These are phyloP conservation scores for Bettongia penicillata DNA, from an alignment of 2,113 vertebrate species.

Conservation along the genomic window DNA sequence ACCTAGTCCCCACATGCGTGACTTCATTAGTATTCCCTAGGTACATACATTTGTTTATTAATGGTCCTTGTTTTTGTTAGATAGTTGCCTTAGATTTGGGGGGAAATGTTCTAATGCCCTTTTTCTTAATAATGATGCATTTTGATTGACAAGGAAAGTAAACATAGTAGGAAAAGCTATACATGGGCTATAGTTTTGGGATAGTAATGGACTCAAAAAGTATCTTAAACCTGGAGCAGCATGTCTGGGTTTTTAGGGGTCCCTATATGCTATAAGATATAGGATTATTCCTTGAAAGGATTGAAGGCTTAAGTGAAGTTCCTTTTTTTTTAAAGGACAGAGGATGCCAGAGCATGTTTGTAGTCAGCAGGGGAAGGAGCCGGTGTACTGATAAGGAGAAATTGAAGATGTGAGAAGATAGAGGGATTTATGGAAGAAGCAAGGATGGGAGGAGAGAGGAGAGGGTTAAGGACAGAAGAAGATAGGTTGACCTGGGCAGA, in stretches of 20 bases:
- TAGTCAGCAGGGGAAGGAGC: not conserved
- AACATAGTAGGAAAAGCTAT: not conserved
- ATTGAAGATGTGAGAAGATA: not conserved
- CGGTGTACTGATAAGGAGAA: not conserved
- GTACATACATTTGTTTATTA: not conserved
- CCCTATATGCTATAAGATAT: not conserved
- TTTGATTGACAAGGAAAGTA: not conserved
- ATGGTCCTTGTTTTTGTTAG: not conserved
- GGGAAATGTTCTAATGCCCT: not conserved
- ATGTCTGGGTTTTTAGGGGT: not conserved
- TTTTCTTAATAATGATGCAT: not conserved
- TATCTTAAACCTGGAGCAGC: not conserved
- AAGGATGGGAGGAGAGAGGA: not conserved
- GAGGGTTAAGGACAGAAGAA: not conserved
- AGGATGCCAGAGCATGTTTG: not conserved
- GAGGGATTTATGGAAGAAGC: not conserved
- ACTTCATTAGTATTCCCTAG: not conserved
- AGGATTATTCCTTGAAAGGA: not conserved
- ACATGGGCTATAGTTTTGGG: not conserved
- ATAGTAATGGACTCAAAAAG: not conserved
- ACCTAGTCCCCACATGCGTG: not conserved
- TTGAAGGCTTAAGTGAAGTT: not conserved
- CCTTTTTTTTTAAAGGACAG: not conserved
- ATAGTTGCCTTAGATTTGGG: not conserved
- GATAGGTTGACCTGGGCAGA: not conserved